Evolutionary conservation across 2,797 vertebrate species (phyloP).

Genomic region (Phalloptychus januarius): DNA sequence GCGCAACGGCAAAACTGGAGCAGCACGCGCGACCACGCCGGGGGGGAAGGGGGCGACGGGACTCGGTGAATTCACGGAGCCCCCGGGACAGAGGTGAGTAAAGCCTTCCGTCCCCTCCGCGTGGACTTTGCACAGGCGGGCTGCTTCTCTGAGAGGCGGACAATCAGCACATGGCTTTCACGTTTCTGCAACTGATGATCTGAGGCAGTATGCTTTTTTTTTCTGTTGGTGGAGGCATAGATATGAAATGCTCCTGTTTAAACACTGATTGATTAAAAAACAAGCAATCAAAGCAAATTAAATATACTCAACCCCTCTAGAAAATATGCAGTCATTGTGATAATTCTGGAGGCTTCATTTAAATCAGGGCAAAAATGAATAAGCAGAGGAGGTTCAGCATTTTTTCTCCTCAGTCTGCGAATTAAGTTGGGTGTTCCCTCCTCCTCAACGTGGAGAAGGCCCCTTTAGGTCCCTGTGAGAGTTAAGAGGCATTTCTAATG

Average conservation of each 20-base stretch:
- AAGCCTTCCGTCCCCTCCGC: slow-evolving; percentile 5
- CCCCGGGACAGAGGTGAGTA: slow-evolving; percentile 84
- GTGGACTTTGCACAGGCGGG: not conserved
- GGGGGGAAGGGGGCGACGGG: slow-evolving; percentile 81
- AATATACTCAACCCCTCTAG: not conserved
- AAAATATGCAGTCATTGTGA: slow-evolving; percentile 1
- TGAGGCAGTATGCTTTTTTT: not conserved
- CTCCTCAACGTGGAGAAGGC: slow-evolving; percentile 29
- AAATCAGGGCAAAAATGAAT: not conserved
- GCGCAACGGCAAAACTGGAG: slow-evolving; percentile 79
- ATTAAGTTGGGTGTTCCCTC: slow-evolving; percentile 14
- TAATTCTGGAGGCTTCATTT: not conserved
- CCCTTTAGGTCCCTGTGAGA: slow-evolving; percentile 14
- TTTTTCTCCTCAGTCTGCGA: not conserved
- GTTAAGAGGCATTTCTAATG: not conserved
- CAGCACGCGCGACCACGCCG: slow-evolving; percentile 80
- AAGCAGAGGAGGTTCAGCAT: not conserved
- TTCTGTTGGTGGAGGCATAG: slow-evolving; percentile 24
- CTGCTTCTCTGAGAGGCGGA: slow-evolving; percentile 9
- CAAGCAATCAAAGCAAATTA: not conserved
- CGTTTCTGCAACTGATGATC: slow-evolving; percentile 60
- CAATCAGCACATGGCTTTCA: slow-evolving; percentile 67
- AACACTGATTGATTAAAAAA: not conserved
- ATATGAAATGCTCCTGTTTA: slow-evolving; percentile 1
- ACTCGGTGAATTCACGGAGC: slow-evolving; percentile 82